Conservation (phyloP, 2,113 vertebrate genomes). For the Amazona vittata region DNA sequence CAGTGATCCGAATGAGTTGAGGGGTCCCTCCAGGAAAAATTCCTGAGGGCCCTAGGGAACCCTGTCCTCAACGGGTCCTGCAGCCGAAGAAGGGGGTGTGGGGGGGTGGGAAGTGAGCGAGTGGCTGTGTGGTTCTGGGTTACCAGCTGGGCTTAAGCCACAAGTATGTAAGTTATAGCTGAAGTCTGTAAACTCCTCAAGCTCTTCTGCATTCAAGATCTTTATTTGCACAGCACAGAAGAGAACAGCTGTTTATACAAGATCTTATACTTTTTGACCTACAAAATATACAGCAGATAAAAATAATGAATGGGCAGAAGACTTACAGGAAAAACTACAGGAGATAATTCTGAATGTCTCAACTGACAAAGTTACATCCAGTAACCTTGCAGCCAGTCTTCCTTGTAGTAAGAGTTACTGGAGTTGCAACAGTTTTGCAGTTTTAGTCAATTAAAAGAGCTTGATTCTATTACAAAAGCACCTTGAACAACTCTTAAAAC, state of each 20-base stretch:
- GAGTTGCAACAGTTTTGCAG: conserved; percentile 35
- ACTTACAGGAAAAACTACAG: conserved; percentile 8
- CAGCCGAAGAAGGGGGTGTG: too few relatives aligned
- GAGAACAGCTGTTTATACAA: conserved; percentile 66
- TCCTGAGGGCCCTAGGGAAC: too few relatives aligned
- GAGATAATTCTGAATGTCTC: conserved; percentile 54
- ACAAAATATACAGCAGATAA: conserved; percentile 79
- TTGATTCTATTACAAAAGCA: conserved; percentile 74
- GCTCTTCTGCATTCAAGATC: not conserved
- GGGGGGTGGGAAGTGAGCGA: too few relatives aligned
- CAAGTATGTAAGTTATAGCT: too few relatives aligned
- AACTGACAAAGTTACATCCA: conserved; percentile 11
- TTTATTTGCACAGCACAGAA: not conserved
- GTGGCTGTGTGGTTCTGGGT: too few relatives aligned
- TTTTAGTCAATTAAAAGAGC: conserved; percentile 61
- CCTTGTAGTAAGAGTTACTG: not conserved
- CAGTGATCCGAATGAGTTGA: too few relatives aligned
- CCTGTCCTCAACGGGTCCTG: too few relatives aligned
- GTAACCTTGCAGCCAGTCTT: not conserved
- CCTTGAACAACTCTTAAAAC: conserved; percentile 66
- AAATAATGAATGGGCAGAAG: conserved; percentile 54
- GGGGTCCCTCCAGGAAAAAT: too few relatives aligned
- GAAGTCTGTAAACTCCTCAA: not conserved
- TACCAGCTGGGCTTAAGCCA: too few relatives aligned
- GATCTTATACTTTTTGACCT: conserved; percentile 77